phyloP scores from a whole-genome alignment of 2,113 vertebrate genomes.

The Brachypodius melanocephalos region DNA sequence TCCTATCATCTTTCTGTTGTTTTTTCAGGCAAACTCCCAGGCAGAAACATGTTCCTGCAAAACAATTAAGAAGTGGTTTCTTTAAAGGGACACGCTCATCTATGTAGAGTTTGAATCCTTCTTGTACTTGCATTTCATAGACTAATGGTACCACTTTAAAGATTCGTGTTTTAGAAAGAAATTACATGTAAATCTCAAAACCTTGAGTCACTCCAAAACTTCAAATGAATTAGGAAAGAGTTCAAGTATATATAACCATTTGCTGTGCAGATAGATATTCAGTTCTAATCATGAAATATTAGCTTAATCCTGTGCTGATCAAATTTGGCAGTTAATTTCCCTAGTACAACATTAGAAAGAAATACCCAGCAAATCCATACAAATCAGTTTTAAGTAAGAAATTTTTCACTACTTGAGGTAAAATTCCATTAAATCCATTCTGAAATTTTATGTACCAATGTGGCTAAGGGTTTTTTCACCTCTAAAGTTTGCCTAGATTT shows the following conservation, averaged over 20 bases:
- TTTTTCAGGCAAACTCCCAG: neutral
- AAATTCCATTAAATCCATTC: neutral
- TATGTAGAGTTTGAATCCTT: fast-evolving
- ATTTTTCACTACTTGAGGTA: neutral
- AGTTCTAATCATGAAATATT: neutral
- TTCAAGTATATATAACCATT: neutral
- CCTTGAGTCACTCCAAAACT: neutral
- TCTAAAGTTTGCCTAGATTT: neutral
- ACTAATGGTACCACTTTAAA: neutral
- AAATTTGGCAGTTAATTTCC: neutral
- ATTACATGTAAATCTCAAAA: neutral
- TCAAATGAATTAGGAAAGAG: neutral
- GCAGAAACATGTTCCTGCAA: neutral
- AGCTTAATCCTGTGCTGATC: neutral
- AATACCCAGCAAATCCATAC: neutral
- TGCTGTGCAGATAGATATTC: neutral
- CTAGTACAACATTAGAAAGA: neutral
- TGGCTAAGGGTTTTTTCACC: neutral
- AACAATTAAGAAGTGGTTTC: neutral
- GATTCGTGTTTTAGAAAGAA: neutral
- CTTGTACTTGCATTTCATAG: neutral
- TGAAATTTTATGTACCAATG: neutral
- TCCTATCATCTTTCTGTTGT: neutral
- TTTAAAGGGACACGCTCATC: neutral
- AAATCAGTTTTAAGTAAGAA: neutral